Conservation (phyloP, 2,113 vertebrate species). For the Suncus etruscus region DNA sequence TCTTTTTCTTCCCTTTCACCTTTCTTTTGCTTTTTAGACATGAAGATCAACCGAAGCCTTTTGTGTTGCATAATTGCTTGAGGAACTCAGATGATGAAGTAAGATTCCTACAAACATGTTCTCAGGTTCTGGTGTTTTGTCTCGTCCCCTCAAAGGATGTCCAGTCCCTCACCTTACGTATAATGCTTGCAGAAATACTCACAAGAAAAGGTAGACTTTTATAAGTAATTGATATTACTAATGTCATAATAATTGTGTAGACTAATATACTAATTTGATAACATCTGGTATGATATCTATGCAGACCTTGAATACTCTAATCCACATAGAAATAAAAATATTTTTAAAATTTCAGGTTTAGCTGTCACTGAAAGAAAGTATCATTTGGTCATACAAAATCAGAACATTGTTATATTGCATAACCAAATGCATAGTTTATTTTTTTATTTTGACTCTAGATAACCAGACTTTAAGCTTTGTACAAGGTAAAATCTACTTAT, state of each 20-base stretch:
- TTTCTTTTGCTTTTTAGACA: conserved; percentile 87
- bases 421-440: neutral
- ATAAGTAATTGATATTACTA: conserved; percentile 43
- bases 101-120: conserved; percentile 94
- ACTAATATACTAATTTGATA: neutral
- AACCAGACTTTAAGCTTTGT: neutral
- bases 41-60: conserved; percentile 93
- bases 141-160: conserved; percentile 94
- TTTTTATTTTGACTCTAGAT: conserved; percentile 12
- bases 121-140: conserved; percentile 94
- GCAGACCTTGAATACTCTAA: neutral
- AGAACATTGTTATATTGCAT: conserved; percentile 24
- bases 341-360: conserved; percentile 53
- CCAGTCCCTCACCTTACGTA: conserved; percentile 94
- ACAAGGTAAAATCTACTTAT: neutral
- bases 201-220: conserved; percentile 93
- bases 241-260: neutral
- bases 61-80: conserved; percentile 94
- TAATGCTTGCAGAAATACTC: conserved; percentile 97
- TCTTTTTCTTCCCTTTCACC: neutral
- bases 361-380: neutral
- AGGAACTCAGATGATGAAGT: conserved; percentile 93
- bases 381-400: neutral
- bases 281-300: neutral
- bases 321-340: neutral